Percentiles rank a stretch among this genome's conserved stretches.
Conservation (phyloP, 1,140 invertebrate genomes). For the honey bee (Apis mellifera) region DNA sequence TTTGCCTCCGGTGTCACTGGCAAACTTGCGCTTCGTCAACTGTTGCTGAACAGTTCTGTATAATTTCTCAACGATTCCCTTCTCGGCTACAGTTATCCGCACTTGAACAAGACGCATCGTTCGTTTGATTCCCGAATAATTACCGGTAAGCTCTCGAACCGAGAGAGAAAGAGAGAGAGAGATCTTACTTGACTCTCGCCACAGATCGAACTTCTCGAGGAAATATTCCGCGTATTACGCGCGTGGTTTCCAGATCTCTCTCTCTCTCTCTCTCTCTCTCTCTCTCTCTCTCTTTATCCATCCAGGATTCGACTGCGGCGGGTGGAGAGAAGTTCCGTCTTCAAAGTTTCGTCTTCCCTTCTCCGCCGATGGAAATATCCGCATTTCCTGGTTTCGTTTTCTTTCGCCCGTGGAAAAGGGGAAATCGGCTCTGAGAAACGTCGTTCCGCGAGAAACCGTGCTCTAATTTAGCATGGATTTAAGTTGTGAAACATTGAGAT, state of each 20-base stretch:
- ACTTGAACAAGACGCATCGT: slow-evolving; percentile 21
- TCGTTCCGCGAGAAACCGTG: background rate
- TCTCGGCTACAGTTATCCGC: background rate
- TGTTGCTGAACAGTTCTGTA: slow-evolving; percentile 9
- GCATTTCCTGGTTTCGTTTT: background rate
- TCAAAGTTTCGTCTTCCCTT: background rate
- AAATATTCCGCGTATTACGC: slow-evolving; percentile 20
- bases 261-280: too few species aligned
- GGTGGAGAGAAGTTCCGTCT: background rate
- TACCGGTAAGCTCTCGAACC: slow-evolving; percentile 18
- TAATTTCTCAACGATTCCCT: slow-evolving; percentile 6
- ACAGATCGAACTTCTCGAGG: background rate
- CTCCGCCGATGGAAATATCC: background rate
- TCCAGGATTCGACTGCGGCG: background rate
- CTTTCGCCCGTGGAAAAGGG: background rate
- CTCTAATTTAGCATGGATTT: slow-evolving; percentile 2
- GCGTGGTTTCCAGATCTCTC: background rate
- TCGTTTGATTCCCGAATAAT: slow-evolving; percentile 35
- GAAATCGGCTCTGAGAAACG: background rate
- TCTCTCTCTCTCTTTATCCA: too few species aligned
- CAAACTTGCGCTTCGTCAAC: slow-evolving; percentile 60
- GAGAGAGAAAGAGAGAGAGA: slow-evolving; percentile 5
- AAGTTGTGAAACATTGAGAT: background rate
- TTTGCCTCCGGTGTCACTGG: slow-evolving; percentile 50
- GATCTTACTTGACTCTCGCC: slow-evolving; percentile 19